Evolutionary conservation across 1,140 invertebrate genomes (phyloP), one percentile per base, ranked within the genome.

Genomic region (Aphaenogaster ashmeadi): DNA sequence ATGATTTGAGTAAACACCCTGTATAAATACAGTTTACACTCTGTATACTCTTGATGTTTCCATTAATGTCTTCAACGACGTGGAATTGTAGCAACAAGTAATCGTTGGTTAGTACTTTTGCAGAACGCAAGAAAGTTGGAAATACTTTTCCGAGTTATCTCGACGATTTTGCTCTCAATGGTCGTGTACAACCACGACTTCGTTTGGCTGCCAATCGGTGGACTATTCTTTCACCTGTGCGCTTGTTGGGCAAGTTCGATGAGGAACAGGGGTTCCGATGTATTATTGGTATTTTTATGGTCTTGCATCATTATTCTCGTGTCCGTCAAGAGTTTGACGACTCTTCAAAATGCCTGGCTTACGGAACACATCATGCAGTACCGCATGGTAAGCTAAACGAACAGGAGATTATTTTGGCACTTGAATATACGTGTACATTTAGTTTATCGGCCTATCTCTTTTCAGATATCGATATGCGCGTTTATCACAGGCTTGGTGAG

Each of bases 201-300:
- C 44, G 90, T 92, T 89, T 87, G 88, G 44, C 75, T 93, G 21
- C 89, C 95, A 80, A 87, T 94, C 1, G 80, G 90, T 81, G 95
- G 95, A 64, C 84, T 93, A 64, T 81, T 94, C 41, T 86, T 94
- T 44, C 95, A 95, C 88, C 62, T 94, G 3, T 90, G 90, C 66
- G 86, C 91, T 47, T 93, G 72, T 64, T 87, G 93, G 8, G 54
- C 86, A 33, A 88, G 74, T 41, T 84, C 84, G 58, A 69, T 80
- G 47, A 91, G 62, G 44, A 92, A 60, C 83, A 87, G 86, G 67
- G 87, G 47, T 69, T 89, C 78, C 15, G 92, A 95, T 83, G 67
- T 93, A 58, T 89, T 95, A 18, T 74, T 93, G 44, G 80, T 92
- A 72, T 47, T 94, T 87, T 87, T 95, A 67, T 95, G 95, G 95